Conservation (phyloP, 2,797 vertebrate species). For the Falco concolor region DNA sequence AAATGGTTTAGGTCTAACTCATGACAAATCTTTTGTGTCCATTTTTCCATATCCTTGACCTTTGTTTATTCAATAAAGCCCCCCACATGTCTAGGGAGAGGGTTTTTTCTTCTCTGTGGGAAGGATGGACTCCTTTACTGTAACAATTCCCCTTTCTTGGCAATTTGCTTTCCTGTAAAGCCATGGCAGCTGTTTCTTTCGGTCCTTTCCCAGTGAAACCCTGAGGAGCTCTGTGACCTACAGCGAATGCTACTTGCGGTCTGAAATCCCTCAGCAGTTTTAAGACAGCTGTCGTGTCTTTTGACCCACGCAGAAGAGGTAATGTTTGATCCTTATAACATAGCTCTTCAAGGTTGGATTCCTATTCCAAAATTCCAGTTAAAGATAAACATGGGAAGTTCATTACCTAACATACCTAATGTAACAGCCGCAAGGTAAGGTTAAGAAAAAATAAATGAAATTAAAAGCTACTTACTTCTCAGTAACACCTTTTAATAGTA, state of each 20-base stretch:
- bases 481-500: not conserved
- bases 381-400: not conserved
- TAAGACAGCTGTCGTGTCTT: not conserved
- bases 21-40: not conserved
- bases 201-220: not conserved
- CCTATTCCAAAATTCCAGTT: not conserved
- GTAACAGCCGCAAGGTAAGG: not conserved
- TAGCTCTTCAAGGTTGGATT: not conserved
- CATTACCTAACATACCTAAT: not conserved
- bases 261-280: not conserved
- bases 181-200: not conserved
- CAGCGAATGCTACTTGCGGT: not conserved
- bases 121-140: not conserved
- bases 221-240: not conserved
- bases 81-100: not conserved
- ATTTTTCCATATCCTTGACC: not conserved
- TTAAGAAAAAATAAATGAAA: not conserved
- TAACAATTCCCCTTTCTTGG: not conserved
- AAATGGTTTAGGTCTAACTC: not conserved
- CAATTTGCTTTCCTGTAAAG: not conserved
- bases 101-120: not conserved
- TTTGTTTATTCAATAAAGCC: not conserved
- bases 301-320: not conserved
- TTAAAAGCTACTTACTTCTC: not conserved
- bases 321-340: not conserved